Conservation (phyloP, 2,797 vertebrate genomes). For the Chrysolophus pictus region DNA sequence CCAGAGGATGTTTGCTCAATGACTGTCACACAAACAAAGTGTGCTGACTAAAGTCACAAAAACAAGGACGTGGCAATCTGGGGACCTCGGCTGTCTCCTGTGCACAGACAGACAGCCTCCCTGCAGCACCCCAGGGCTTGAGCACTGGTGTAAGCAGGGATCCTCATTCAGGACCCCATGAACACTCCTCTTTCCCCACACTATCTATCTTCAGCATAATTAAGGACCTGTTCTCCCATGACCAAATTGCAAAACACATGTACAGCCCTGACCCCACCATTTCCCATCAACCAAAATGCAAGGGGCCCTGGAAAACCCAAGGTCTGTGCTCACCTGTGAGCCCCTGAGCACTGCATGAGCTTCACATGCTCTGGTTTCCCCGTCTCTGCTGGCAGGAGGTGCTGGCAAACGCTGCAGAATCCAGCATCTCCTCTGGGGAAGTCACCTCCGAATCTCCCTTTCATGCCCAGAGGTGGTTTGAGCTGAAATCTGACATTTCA, state of each 20-base stretch:
- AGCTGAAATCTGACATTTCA: background rate
- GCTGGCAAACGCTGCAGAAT: background rate
- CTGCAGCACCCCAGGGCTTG: background rate
- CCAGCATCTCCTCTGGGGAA: background rate
- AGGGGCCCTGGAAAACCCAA: background rate
- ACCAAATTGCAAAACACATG: background rate
- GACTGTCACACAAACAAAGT: background rate
- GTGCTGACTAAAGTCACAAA: too few relatives aligned
- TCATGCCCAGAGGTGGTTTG: background rate
- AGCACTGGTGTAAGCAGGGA: background rate
- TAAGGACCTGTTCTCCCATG: accelerated
- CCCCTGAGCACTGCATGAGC: background rate
- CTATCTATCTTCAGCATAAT: background rate
- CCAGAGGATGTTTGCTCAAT: background rate
- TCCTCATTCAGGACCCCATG: background rate
- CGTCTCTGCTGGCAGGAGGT: background rate
- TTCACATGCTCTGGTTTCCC: background rate
- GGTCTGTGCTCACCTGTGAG: accelerated
- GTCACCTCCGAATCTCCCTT: background rate
- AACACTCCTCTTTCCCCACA: background rate
- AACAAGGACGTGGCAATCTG: background rate
- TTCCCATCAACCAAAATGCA: background rate
- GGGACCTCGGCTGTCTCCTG: background rate
- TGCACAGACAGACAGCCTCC: background rate
- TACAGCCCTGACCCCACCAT: background rate